Percentiles rank a stretch among this genome's conserved stretches.
phyloP scores from a whole-genome alignment of 2,797 vertebrate genomes.

The Nyctibius grandis region DNA sequence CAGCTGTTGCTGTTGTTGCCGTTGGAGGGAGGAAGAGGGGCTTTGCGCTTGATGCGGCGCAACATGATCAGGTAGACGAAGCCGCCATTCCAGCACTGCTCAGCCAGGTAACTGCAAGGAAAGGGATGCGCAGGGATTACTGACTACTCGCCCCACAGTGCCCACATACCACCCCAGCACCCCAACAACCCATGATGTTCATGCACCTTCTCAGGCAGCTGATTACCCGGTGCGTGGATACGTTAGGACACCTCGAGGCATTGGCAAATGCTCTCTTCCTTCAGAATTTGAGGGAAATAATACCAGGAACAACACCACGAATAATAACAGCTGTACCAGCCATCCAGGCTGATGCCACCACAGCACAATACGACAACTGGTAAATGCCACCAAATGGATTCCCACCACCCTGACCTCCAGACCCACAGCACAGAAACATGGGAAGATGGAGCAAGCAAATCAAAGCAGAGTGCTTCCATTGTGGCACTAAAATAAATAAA shows the following conservation, averaged over 20 bases:
- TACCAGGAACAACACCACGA: neutral
- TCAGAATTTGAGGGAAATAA: neutral
- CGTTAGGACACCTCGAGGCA: accelerated
- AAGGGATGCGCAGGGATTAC: neutral
- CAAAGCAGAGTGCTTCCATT: neutral
- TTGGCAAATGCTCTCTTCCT: neutral
- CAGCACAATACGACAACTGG: accelerated
- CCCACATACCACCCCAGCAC: accelerated
- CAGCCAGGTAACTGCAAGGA: conserved; percentile 88
- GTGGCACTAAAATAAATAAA: neutral
- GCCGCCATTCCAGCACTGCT: conserved; percentile 98
- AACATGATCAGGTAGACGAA: conserved; percentile 96
- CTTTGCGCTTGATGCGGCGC: conserved; percentile 92
- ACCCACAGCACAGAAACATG: neutral
- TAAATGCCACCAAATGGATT: neutral
- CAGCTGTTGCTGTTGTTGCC: conserved; percentile 67
- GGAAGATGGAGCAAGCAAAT: neutral
- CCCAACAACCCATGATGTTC: accelerated
- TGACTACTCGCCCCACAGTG: accelerated
- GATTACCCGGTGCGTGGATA: accelerated
- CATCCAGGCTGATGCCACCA: neutral
- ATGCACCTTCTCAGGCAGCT: neutral
- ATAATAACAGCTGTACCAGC: neutral
- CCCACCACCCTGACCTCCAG: neutral
- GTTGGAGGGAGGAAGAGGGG: conserved; percentile 85